These are phyloP conservation scores for Narcine bancroftii DNA, from an alignment of 2,113 vertebrate genomes.

Conservation along the genomic window DNA sequence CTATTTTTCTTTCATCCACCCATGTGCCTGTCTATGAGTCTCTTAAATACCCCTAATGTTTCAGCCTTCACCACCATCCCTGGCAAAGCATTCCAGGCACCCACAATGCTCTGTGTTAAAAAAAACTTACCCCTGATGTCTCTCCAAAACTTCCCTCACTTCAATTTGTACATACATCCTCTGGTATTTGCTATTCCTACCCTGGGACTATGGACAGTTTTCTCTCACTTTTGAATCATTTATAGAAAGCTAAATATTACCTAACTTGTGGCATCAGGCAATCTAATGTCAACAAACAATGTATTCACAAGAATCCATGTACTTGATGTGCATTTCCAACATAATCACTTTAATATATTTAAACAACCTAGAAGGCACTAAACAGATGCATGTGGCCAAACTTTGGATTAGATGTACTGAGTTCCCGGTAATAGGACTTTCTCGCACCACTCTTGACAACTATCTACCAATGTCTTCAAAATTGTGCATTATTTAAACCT, in stretches of 20 bases:
- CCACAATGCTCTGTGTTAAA: too few species aligned
- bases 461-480: neutral
- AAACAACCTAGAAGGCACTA: neutral
- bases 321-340: neutral
- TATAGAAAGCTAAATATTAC: neutral
- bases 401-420: neutral
- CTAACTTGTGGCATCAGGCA: neutral
- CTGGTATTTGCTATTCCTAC: too few species aligned
- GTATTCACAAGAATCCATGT: neutral
- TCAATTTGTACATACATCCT: too few species aligned
- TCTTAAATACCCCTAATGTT: too few species aligned
- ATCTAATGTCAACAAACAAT: neutral
- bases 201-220: too few species aligned
- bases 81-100: too few species aligned
- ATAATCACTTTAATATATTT: conserved; percentile 1
- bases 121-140: too few species aligned
- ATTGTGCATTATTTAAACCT: neutral
- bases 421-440: neutral
- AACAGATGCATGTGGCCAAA: neutral
- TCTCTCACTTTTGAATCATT: neutral
- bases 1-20: too few species aligned
- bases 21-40: too few species aligned
- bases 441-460: neutral
- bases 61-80: too few species aligned
- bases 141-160: too few species aligned